Base-by-base conservation (phyloP, 1,140 invertebrate species). In the Nixonia krombeini region DNA sequence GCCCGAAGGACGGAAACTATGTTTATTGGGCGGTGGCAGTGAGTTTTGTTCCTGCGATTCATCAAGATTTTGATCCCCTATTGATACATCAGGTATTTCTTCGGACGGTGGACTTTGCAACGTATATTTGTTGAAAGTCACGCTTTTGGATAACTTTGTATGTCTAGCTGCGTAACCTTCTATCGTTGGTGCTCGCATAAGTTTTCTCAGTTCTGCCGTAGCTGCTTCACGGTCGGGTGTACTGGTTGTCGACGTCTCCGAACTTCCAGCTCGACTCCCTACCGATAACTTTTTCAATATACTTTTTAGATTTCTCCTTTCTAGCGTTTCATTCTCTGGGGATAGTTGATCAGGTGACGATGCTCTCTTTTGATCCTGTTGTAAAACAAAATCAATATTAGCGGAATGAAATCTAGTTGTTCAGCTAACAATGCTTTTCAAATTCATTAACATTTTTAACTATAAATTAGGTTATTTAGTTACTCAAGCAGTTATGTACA, bases 151-250 rank as follows among this genome's bases (percentile, higher is more conserved):
- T 75, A 95, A 89, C 80, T 95, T 95, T 51, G 92, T 92, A 81
- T 94, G 93, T 76, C 94, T 87, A 23, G 93, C 93, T 15, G 92
- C 93, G 81, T 94, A 95, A 35, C 93, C 94, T 85, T 93, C 91
- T 53, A 95, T 87, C 33, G 93, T 95, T 40, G 91, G 93, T 25
- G 93, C 92, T 70, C 90, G 84, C 85, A 94, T 91, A 25, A 93
- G 80, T 70, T 86, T 90, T 58, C 82, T 87, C 28, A 91, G 83
- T 74, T 91, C 89, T 42, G 86, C 86, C 9, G 85, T 87, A 51
- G 79, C 82, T 10, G 82, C 75, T 31, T 76, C 70, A 18, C 80
- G 79, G 35, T 87, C 80, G 9, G 81, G 77, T 44, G 77, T 79
- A 31, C 74, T 77, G 28, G 78, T 77, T 1, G 64, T 40, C 9